These are phyloP conservation scores for Poeciliopsis infans DNA, from an alignment of 2,797 vertebrate genomes.

Conservation along the genomic window DNA sequence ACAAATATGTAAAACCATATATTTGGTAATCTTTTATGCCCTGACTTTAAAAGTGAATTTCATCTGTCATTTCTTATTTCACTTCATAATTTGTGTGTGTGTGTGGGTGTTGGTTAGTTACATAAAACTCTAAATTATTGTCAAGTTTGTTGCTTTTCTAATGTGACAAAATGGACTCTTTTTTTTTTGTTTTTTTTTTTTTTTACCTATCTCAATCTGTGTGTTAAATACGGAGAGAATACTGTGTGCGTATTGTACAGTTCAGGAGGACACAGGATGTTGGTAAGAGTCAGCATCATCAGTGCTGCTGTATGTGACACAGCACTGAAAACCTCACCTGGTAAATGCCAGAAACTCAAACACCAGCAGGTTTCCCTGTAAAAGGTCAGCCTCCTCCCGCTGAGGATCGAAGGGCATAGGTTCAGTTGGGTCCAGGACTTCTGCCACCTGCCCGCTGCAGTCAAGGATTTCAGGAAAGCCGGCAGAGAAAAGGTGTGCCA, in stretches of 20 bases:
- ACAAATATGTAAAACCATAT: too few relatives aligned
- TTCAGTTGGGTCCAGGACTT: conserved; percentile 80
- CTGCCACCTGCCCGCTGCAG: conserved; percentile 77
- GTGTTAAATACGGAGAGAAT: background rate
- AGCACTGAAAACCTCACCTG: conserved; percentile 78
- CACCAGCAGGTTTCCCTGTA: conserved; percentile 88
- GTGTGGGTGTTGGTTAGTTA: background rate
- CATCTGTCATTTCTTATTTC: background rate
- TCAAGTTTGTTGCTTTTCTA: background rate
- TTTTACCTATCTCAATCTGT: background rate
- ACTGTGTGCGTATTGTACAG: background rate
- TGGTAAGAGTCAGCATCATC: background rate
- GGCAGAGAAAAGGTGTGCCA: conserved; percentile 82
- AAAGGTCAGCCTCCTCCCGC: conserved; percentile 86
- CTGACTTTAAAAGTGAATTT: background rate
- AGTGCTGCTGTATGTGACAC: background rate
- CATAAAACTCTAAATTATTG: background rate
- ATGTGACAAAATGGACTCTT: background rate
- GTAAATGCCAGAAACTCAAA: conserved; percentile 92
- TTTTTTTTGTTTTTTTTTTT: too few relatives aligned
- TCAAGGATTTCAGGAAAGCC: conserved; percentile 89
- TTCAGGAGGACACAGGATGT: conserved; percentile 1
- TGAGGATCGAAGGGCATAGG: conserved; percentile 77
- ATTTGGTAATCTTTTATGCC: too few relatives aligned
- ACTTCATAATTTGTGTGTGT: background rate